Base-by-base conservation (phyloP, 2,888 invertebrate genomes). In the Brachylomia viminalis region DNA sequence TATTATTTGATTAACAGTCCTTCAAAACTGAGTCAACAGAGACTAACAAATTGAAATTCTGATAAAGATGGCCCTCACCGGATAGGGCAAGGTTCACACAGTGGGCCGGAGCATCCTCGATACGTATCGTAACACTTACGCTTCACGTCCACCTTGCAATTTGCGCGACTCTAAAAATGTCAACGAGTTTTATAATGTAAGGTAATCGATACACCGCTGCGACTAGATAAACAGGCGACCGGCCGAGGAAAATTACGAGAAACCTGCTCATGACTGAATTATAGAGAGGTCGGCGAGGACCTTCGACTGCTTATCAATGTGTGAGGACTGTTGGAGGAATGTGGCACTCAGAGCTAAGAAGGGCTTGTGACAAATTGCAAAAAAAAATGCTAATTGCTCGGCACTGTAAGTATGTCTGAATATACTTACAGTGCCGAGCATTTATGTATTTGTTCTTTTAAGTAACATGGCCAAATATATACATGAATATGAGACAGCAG, bases 171-270 rank as follows among this genome's bases (percentile, higher is more conserved):
- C 85, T 87, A 83, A 80, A 87, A 88, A 88, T 87, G 88, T 87
- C 87, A 87, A 85, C 87, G 75, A 82, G 88, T 87, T 85, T 83
- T 82, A 82, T 87, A 88, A 85, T 87, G 70, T 85, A 85, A 87
- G 83, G 80, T 87, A 85, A 88, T 83, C 88, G 87, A 88, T 86
- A 82, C 80, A 77, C 56, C 38, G 79, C 73, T 65, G 66, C 77
- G 79, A 77, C 75, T 86, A 85, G 87, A 85, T 83, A 82, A 80
- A 75, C 82, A 77, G 75, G 77, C 85, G 69, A 79, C 65, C 78
- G 52, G 70, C 69, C 71, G 77, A 62, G 71, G 81, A 64, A 76
- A 75, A 80, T 75, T 80, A 77, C 76, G 38, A 62, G 56, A 71
- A 86, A 87, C 87, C 87, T 85, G 87, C 80, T 82, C 70, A 15